These are phyloP conservation scores for Rutilus rutilus DNA, from an alignment of 2,113 vertebrate genomes.

Conservation along the genomic window DNA sequence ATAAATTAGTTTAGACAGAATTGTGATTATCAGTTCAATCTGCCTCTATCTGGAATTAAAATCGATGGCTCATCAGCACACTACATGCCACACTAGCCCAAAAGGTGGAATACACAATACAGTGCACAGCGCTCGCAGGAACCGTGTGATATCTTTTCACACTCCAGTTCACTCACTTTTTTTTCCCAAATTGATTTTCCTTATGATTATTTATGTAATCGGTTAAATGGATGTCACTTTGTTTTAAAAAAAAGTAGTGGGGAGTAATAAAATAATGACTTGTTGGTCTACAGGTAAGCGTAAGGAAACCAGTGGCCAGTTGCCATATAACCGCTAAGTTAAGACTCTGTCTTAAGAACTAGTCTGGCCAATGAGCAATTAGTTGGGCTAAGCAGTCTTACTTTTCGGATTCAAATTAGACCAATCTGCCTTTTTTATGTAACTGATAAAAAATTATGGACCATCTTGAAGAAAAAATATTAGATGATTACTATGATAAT, in stretches of 20 bases:
- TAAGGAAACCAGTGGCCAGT: too few relatives aligned
- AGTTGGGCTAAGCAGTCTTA: too few relatives aligned
- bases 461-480: too few relatives aligned
- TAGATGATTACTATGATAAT: too few relatives aligned
- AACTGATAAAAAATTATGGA: too few relatives aligned
- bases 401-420: too few relatives aligned
- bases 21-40: constrained; percentile 55
- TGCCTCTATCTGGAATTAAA: constrained; percentile 59
- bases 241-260: not conserved
- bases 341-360: too few relatives aligned
- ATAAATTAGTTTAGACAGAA: constrained; percentile 60
- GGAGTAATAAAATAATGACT: not conserved
- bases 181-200: not conserved
- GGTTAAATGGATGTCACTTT: constrained; percentile 17
- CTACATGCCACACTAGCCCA: constrained; percentile 44
- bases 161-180: not conserved
- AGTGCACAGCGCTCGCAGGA: not conserved
- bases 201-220: constrained; percentile 18
- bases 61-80: constrained; percentile 55
- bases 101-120: constrained; percentile 30
- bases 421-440: too few relatives aligned
- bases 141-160: constrained; percentile 17
- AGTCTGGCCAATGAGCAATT: too few relatives aligned
- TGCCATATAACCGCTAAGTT: too few relatives aligned
- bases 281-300: not conserved